Conservation (phyloP, 2,113 vertebrate genomes). For the Callocephalon fimbriatum region DNA sequence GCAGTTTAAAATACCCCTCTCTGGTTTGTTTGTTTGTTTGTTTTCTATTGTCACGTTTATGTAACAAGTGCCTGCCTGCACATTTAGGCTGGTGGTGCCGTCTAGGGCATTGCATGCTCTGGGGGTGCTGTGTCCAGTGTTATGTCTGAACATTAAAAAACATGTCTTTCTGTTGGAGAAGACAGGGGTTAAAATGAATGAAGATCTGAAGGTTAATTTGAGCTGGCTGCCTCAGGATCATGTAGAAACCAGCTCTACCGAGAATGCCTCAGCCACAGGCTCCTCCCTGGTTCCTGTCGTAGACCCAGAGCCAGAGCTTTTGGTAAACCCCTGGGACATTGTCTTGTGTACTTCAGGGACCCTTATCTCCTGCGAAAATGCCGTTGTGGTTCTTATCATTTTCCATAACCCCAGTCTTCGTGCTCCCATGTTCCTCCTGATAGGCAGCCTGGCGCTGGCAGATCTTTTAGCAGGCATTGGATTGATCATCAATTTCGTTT, state of each 20-base stretch:
- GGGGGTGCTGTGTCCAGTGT: not conserved
- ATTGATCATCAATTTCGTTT: constrained; percentile 93
- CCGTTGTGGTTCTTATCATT: constrained; percentile 96
- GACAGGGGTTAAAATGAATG: constrained; percentile 92
- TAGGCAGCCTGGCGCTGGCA: constrained; percentile 95
- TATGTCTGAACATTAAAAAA: constrained; percentile 68
- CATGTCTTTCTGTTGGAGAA: constrained; percentile 82
- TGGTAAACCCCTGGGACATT: constrained; percentile 98
- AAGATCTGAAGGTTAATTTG: constrained; percentile 88
- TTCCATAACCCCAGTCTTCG: constrained; percentile 95
- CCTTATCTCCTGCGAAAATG: constrained; percentile 97
- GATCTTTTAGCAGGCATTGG: constrained; percentile 96
- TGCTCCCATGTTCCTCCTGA: constrained; percentile 97
- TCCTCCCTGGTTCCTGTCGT: constrained; percentile 79
- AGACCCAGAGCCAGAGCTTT: constrained; percentile 80
- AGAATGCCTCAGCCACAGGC: constrained; percentile 83
- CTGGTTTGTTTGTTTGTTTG: not conserved
- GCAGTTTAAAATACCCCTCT: not conserved
- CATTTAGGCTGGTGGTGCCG: not conserved
- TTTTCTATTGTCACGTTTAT: constrained; percentile 41
- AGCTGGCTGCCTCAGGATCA: constrained; percentile 88
- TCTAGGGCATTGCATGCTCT: constrained; percentile 63
- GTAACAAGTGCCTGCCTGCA: constrained; percentile 45
- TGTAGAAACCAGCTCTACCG: constrained; percentile 81
- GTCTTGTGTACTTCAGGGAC: constrained; percentile 96